Conservation (phyloP, 2,888 invertebrate genomes). For the Himalopsyche anomala region DNA sequence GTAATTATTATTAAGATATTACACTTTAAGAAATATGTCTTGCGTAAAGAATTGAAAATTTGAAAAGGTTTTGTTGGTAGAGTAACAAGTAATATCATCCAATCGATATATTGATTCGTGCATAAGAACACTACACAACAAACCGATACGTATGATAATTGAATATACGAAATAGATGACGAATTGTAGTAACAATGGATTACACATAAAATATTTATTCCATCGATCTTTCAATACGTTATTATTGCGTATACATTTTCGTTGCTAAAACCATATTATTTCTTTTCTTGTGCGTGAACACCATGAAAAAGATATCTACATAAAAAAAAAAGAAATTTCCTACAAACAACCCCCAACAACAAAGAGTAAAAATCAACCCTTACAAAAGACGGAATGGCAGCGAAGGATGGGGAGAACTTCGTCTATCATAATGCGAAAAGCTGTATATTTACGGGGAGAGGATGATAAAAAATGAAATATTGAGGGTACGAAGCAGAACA, state of each 20-base stretch:
- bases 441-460: slow-evolving; percentile 9
- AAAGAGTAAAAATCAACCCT: slow-evolving; percentile 31
- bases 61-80: too few relatives aligned
- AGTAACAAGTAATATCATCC: too few relatives aligned
- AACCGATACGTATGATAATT: too few relatives aligned
- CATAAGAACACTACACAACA: too few relatives aligned
- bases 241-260: not conserved
- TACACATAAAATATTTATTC: too few relatives aligned
- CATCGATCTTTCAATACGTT: not conserved
- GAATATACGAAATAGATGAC: too few relatives aligned
- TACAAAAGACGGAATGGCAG: not conserved
- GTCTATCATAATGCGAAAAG: slow-evolving; percentile 17
- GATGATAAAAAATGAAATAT: slow-evolving; percentile 21
- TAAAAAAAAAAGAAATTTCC: slow-evolving; percentile 15
- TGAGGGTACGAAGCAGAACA: not conserved
- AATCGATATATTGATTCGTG: too few relatives aligned
- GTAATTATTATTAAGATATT: too few relatives aligned
- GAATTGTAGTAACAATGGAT: too few relatives aligned
- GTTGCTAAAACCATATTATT: not conserved
- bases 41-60: too few relatives aligned
- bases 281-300: not conserved
- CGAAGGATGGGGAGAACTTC: not conserved
- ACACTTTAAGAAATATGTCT: too few relatives aligned
- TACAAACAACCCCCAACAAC: slow-evolving; percentile 28
- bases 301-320: not conserved